These are phyloP conservation scores for Lepus oiostolus DNA, from an alignment of 2,797 vertebrate genomes.

Conservation along the genomic window DNA sequence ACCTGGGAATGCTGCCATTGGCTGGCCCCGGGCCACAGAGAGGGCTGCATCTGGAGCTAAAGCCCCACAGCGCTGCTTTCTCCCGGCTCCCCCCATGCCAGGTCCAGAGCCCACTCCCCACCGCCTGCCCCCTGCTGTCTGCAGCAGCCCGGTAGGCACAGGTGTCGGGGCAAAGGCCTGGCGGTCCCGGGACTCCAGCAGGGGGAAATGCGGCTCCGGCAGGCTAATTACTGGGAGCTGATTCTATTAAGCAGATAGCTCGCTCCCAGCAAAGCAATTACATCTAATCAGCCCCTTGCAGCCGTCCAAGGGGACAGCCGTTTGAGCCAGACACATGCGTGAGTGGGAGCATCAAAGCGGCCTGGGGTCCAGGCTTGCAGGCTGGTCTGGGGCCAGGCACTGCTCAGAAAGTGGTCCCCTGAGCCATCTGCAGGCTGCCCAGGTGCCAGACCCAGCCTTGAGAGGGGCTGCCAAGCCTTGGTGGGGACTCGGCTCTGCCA, in stretches of 20 bases:
- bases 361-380: not conserved
- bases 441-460: not conserved
- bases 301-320: constrained; percentile 74
- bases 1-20: not conserved
- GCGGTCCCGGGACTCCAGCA: constrained; percentile 57
- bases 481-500: not conserved
- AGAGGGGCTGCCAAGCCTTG: not conserved
- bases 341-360: constrained; percentile 61
- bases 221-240: constrained; percentile 82
- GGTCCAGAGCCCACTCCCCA: not conserved
- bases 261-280: constrained; percentile 83
- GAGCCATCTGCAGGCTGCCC: not conserved
- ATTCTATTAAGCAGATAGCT: constrained; percentile 85
- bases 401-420: constrained; percentile 8
- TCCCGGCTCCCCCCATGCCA: not conserved
- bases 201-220: constrained; percentile 72
- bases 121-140: not conserved
- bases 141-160: constrained; percentile 16
- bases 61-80: not conserved
- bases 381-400: not conserved
- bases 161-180: not conserved
- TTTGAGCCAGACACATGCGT: constrained; percentile 69
- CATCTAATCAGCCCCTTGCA: constrained; percentile 81
- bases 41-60: not conserved
- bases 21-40: not conserved